Base-by-base conservation (phyloP, 2,797 vertebrate genomes). In the Macroramphosus scolopax region DNA sequence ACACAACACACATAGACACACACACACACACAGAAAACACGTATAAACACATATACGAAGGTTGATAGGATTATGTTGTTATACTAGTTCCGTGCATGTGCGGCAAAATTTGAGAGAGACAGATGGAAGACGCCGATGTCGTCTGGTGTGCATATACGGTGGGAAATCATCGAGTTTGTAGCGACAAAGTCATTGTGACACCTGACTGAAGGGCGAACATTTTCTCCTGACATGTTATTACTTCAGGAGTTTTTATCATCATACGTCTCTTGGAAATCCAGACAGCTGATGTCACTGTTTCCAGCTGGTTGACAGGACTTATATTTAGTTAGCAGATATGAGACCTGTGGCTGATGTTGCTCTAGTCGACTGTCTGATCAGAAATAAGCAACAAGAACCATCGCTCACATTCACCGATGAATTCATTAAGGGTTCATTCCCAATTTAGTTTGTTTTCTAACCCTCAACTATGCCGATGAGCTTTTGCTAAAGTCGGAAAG, bases 41-140 rank as follows among this genome's bases (percentile, higher is more conserved):
- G 6, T 22, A 3, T 22, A n/a, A 22, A 22, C 20, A 22, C 20
- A 3, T 3, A 22, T 22, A 3, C 20, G 6, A 22, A n/a, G n/a
- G n/a, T n/a, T n/a, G n/a, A n/a, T n/a, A n/a, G n/a, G n/a, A n/a
- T n/a, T n/a, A n/a, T n/a, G n/a, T n/a, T n/a, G n/a, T n/a, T n/a
- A n/a, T n/a, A n/a, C n/a, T n/a, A n/a, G n/a, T n/a, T n/a, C n/a
- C n/a, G n/a, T n/a, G n/a, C n/a, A n/a, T n/a, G n/a, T n/a, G n/a
- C n/a, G n/a, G n/a, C n/a, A n/a, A 6, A 22, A 22, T 22, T 3
- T 22, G 20, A 22, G 20, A 22, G 20, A 22, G 43, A 51, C 47
- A 63, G 52, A 62, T 51, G 37, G 33, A 24, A 32, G 43, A 51
- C 51, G 53, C 15, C 31, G 36, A 33, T n/a, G n/a, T n/a, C n/a